Percentiles rank a stretch among this genome's conserved stretches.
Evolutionary conservation across 2,113 vertebrate species (phyloP).

Genomic region (Myotis davidii): DNA sequence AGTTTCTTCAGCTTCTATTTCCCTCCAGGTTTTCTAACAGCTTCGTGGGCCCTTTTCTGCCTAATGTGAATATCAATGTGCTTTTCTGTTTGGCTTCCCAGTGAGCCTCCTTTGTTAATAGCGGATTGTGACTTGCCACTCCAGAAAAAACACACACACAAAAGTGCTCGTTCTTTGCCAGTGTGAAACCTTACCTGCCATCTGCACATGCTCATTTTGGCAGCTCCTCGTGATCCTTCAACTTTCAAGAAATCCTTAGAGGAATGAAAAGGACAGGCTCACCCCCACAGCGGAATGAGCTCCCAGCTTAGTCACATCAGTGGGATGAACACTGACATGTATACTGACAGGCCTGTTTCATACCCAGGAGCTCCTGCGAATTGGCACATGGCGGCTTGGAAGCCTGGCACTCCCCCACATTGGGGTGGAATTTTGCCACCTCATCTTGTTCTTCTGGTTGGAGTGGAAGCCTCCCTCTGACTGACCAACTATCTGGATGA

Average conservation of each 20-base stretch:
- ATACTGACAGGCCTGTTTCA: slow-evolving; percentile 9
- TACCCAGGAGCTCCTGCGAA: neutral
- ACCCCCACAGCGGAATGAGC: slow-evolving; percentile 30
- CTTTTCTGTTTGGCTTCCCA: slow-evolving; percentile 36
- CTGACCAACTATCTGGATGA: neutral
- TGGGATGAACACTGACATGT: slow-evolving; percentile 21
- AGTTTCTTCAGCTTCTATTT: slow-evolving; percentile 42
- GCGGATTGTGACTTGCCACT: slow-evolving; percentile 62
- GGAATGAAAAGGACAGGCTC: slow-evolving; percentile 54
- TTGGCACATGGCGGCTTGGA: neutral
- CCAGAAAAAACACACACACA: neutral
- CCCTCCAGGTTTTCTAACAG: slow-evolving; percentile 61
- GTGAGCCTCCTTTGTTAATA: slow-evolving; percentile 42
- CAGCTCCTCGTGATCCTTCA: slow-evolving; percentile 59
- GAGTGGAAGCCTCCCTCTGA: neutral
- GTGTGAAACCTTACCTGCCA: slow-evolving; percentile 24
- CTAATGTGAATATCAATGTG: slow-evolving; percentile 12
- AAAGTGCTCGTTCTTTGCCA: neutral
- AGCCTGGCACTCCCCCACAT: neutral
- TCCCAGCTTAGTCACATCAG: slow-evolving; percentile 1
- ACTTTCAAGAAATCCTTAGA: slow-evolving; percentile 67
- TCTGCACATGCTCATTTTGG: slow-evolving; percentile 50
- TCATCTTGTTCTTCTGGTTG: neutral
- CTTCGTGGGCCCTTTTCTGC: slow-evolving; percentile 58
- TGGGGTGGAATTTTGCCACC: neutral